Conservation (phyloP, 2,797 vertebrate species). For the Decapterus maruadsi region DNA sequence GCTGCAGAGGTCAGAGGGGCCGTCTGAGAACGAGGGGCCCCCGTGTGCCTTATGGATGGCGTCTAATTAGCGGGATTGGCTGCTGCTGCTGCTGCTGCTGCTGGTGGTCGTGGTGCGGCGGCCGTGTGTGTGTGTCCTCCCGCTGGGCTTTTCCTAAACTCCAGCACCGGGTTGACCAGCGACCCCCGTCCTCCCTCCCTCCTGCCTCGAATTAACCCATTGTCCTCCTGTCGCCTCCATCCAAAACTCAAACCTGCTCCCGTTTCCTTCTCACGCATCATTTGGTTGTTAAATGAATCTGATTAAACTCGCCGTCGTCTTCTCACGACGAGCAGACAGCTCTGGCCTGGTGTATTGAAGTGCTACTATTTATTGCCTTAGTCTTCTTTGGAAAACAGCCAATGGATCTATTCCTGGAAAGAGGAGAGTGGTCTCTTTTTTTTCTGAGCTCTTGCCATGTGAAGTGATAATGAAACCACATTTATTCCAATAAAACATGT, state of each 20-base stretch:
- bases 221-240: constrained; percentile 62
- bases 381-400: constrained; percentile 53
- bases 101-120: constrained; percentile 58
- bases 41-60: constrained; percentile 35
- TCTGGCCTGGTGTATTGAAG: constrained; percentile 25
- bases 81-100: constrained; percentile 36
- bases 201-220: constrained; percentile 70
- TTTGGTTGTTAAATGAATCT: constrained; percentile 28
- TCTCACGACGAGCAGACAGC: constrained; percentile 30
- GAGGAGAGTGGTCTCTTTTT: constrained; percentile 16
- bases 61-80: constrained; percentile 75
- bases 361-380: constrained; percentile 52
- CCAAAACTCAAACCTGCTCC: constrained; percentile 37
- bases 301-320: constrained; percentile 47
- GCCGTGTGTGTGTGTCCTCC: constrained; percentile 26
- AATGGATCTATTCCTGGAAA: constrained; percentile 55
- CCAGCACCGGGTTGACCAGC: constrained; percentile 52
- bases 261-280: constrained; percentile 25
- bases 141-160: constrained; percentile 72
- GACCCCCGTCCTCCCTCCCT: constrained; percentile 56
- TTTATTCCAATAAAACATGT: constrained; percentile 48
- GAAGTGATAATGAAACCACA: constrained; percentile 51
- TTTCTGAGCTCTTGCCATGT: constrained; percentile 15
- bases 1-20: constrained; percentile 49
- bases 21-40: constrained; percentile 15